phyloP scores from a whole-genome alignment of 2,888 invertebrate species.

The Himalopsyche kuldschensis region DNA sequence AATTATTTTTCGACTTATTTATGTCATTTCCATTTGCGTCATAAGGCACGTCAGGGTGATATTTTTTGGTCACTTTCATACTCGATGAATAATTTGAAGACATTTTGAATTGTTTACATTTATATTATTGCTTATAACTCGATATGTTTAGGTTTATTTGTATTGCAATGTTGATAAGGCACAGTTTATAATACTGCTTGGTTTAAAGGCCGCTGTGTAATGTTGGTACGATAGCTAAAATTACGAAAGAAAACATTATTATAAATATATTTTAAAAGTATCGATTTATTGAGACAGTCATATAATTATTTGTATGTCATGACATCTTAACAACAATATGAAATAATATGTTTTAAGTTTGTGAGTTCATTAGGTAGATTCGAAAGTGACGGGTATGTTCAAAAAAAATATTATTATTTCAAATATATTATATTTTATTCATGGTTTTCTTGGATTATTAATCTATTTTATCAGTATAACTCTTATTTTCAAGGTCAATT shows the following conservation, averaged over 20 bases:
- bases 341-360: too few relatives aligned
- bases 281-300: background rate
- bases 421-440: too few relatives aligned
- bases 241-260: background rate
- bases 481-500: too few relatives aligned
- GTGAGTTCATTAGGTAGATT: too few relatives aligned
- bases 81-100: conserved; percentile 15
- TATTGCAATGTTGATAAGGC: conserved; percentile 1
- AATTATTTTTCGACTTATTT: background rate
- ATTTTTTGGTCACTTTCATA: conserved; percentile 18
- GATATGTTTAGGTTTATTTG: background rate
- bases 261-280: background rate
- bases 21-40: conserved; percentile 6
- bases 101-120: conserved; percentile 2
- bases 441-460: too few relatives aligned
- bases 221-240: background rate
- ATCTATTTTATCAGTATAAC: too few relatives aligned
- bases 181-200: background rate
- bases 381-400: too few relatives aligned
- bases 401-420: too few relatives aligned
- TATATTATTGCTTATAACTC: background rate
- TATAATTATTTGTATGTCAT: too few relatives aligned
- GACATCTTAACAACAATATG: too few relatives aligned
- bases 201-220: background rate
- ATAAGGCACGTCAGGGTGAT: conserved; percentile 13